A percentile compares a stretch with the other conserved stretches of the same genome.
These are phyloP conservation scores for Dicrostonyx torquatus DNA, from an alignment of 2,797 vertebrate species.

Conservation along the genomic window DNA sequence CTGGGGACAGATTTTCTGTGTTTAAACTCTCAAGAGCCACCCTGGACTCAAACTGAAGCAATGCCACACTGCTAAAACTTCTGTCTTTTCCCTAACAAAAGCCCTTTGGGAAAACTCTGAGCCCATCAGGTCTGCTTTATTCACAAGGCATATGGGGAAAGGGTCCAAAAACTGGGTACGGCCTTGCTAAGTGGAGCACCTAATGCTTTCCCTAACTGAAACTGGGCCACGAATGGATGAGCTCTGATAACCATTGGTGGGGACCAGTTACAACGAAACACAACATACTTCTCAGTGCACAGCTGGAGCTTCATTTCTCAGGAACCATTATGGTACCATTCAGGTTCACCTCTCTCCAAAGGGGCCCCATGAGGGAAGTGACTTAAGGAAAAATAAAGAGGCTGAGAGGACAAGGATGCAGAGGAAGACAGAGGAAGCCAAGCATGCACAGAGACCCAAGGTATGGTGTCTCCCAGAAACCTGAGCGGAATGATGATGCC, in stretches of 20 bases:
- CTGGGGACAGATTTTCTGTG: background rate
- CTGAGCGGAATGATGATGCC: background rate
- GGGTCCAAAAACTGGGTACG: background rate
- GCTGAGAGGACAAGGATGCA: background rate
- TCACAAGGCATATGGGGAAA: background rate
- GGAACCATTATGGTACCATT: background rate
- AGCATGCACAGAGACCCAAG: no score
- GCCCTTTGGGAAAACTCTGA: background rate
- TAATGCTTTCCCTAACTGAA: background rate
- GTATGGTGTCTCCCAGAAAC: background rate
- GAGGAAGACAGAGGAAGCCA: background rate
- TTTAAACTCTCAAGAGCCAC: conserved; percentile 44
- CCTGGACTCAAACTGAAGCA: conserved; percentile 72
- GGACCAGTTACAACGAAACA: background rate
- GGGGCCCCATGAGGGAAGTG: background rate
- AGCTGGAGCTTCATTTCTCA: background rate
- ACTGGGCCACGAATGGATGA: background rate
- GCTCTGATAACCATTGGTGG: background rate
- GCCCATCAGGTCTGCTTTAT: background rate
- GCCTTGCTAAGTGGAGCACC: background rate
- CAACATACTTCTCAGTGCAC: background rate
- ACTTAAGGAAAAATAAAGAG: background rate
- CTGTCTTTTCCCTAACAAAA: conserved; percentile 54
- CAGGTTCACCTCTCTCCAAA: background rate
- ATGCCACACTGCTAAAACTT: conserved; percentile 13